Conservation (phyloP, 1,140 invertebrate species). For the Nebria ingens region DNA sequence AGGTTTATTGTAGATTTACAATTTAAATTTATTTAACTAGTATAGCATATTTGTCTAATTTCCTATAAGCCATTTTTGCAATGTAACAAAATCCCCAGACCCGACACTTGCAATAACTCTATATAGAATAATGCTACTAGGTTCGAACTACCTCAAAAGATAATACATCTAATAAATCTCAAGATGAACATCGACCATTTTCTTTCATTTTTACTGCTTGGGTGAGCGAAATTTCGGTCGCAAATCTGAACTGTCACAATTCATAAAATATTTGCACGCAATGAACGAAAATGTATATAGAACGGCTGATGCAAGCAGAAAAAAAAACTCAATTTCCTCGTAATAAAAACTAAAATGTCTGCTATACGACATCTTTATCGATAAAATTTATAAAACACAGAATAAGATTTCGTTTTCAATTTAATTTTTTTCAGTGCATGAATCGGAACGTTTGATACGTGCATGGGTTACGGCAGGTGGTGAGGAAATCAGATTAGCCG, state of each 20-base stretch:
- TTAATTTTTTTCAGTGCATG: conserved; percentile 38
- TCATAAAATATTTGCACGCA: background rate
- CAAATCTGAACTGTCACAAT: background rate
- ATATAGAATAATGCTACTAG: too few species aligned
- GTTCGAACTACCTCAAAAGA: too few species aligned
- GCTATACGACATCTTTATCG: background rate
- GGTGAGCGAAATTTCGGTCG: too few species aligned
- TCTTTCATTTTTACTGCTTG: background rate
- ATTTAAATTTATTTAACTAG: too few species aligned
- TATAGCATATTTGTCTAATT: too few species aligned
- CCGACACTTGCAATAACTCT: too few species aligned
- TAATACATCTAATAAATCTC: too few species aligned
- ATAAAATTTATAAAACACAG: background rate
- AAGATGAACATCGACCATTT: too few species aligned
- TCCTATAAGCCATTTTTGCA: too few species aligned
- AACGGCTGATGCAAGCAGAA: background rate
- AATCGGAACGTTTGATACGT: conserved; percentile 44
- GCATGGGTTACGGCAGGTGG: conserved; percentile 49
- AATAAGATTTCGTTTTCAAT: background rate
- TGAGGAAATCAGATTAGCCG: conserved; percentile 41
- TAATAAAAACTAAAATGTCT: background rate
- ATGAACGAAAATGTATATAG: background rate
- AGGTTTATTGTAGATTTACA: too few species aligned
- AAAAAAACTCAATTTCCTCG: background rate
- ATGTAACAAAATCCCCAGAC: too few species aligned